These are phyloP conservation scores for Todiramphus chloris DNA, from an alignment of 2,113 vertebrate genomes.

Conservation along the genomic window DNA sequence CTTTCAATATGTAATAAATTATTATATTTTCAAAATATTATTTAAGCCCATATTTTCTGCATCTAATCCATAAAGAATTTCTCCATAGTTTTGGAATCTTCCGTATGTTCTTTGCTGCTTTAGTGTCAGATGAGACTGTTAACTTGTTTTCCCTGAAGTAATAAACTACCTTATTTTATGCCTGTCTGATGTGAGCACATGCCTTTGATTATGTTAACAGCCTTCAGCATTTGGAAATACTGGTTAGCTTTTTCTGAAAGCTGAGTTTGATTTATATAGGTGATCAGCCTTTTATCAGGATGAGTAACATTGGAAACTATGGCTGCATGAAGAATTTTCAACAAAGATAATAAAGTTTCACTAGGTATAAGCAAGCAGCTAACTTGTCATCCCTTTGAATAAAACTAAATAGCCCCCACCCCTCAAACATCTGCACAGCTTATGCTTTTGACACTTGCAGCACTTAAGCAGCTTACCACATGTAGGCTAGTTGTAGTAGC, in stretches of 20 bases:
- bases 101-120: background rate
- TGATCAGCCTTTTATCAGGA: rapidly evolving
- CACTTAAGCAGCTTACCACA: background rate
- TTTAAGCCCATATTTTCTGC: background rate
- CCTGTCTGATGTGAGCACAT: background rate
- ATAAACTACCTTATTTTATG: background rate
- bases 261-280: background rate
- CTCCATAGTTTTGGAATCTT: background rate
- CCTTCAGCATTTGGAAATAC: background rate
- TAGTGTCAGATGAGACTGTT: background rate
- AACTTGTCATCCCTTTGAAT: background rate
- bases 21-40: background rate
- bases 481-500: background rate
- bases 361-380: background rate
- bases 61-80: background rate
- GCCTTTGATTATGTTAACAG: background rate
- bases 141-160: background rate
- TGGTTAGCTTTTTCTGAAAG: background rate
- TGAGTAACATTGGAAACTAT: background rate
- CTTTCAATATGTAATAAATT: background rate
- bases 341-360: background rate
- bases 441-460: background rate
- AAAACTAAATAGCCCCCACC: background rate
- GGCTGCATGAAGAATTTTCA: background rate
- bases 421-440: background rate